Evolutionary conservation across 2,113 vertebrate species (phyloP).

Genomic region (Nicator chloris): DNA sequence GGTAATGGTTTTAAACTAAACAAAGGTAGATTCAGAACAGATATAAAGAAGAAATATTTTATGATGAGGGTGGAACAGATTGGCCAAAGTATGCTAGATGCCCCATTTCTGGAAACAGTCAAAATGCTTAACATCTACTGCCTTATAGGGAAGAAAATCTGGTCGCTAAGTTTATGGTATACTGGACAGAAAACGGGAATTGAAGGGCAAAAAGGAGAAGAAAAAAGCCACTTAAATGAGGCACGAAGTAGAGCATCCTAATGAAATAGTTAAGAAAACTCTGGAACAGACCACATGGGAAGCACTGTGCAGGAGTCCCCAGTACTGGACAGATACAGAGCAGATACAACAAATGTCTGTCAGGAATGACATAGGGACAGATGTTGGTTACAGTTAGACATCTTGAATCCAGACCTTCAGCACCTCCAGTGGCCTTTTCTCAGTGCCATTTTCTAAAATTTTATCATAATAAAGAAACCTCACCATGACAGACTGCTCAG

Average conservation of each 20-base stretch:
- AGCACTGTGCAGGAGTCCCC: background rate
- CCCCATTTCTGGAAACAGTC: background rate
- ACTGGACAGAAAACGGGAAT: background rate
- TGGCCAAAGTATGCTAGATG: background rate
- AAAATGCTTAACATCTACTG: background rate
- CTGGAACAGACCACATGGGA: background rate
- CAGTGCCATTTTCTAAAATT: background rate
- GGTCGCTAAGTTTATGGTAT: background rate
- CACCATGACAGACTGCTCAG: background rate
- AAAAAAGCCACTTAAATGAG: background rate
- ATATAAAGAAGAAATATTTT: background rate
- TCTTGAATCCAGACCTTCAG: background rate
- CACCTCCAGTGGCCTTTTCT: background rate
- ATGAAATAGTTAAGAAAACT: background rate
- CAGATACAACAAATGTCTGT: background rate
- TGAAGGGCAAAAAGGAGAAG: rapidly evolving
- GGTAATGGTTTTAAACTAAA: background rate
- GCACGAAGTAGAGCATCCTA: background rate
- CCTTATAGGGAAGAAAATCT: background rate
- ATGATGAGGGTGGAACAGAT: background rate
- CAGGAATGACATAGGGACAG: background rate
- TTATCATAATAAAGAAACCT: background rate
- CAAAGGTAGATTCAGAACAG: background rate
- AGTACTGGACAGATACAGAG: background rate
- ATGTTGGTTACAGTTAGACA: background rate